Base-by-base conservation (phyloP, 2,113 vertebrate genomes). In the Rhinolophus sinicus region DNA sequence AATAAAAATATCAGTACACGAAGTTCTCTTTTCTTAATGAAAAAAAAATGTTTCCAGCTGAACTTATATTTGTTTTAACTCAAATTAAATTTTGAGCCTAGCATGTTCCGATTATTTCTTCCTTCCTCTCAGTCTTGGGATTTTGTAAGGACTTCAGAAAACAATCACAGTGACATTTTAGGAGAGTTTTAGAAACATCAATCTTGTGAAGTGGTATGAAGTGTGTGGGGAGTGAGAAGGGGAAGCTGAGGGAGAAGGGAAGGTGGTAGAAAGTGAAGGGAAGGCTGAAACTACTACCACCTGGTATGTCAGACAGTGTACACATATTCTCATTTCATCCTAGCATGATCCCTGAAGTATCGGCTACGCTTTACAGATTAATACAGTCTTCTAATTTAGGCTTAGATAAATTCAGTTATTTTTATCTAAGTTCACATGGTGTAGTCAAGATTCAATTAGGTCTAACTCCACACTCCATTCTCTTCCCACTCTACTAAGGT, bases 11-110 rank as follows among this genome's bases (percentile, higher is more conserved):
- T 33, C 5, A 83, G 52, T 62, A 69, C 10, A 47, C 7, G 3
- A 95, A 38, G 22, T 38, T 69, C 26, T 93, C 16, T 19, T 97
- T 92, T 85, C 50, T 88, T 62, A 93, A 96, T 58, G 44, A 92
- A 80, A 86, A 95, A 40, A 73, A 94, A 94, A 64, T 26, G 38
- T 95, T 80, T 80, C 6, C 58, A 60, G 50, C 10, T 38, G 3
- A 73, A 88, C 26, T 22, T 81, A 0, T 38, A 77, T 91, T 90
- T 94, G 40, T 50, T 93, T 81, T 94, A 50, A 50, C 47, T 50
- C 47, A 64, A 94, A 62, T 4, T 62, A 50, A 65, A 21, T 78
- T 88, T 90, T 93, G 60, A 90, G 44, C 15, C 18, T 82, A 80
- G 30, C 16, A 44, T 82, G 18, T 90, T 50, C 40, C 56, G 92